Conservation (phyloP, 1,140 invertebrate species). For the Cotesia typhae region DNA sequence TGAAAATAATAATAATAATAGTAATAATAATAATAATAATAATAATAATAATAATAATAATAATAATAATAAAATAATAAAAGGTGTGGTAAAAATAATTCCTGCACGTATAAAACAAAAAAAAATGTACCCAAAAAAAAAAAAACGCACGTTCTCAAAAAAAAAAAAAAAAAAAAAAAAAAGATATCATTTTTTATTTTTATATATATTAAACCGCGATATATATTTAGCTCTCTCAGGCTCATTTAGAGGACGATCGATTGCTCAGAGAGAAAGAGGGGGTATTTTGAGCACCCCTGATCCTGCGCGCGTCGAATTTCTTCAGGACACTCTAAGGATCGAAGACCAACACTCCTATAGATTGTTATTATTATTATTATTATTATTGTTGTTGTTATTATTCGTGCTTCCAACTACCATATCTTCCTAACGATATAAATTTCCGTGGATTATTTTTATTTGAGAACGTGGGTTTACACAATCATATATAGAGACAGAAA, state of each 20-base stretch:
- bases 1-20: too few species aligned
- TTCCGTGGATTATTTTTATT: conserved; percentile 11
- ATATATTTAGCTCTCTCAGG: background rate
- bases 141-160: conserved; percentile 23
- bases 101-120: conserved; percentile 25
- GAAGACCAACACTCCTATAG: background rate
- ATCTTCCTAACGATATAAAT: conserved; percentile 13
- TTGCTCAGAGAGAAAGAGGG: conserved; percentile 16
- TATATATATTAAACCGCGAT: too few species aligned
- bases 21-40: too few species aligned
- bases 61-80: too few species aligned
- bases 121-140: conserved; percentile 23
- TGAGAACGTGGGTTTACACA: background rate
- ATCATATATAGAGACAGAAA: conserved; percentile 20
- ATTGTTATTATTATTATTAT: conserved; percentile 42
- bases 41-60: too few species aligned
- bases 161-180: background rate
- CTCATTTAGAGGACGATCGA: conserved; percentile 29
- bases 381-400: conserved; percentile 33
- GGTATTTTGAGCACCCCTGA: conserved; percentile 14
- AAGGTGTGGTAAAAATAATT: too few species aligned
- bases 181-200: background rate
- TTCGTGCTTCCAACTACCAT: too few species aligned
- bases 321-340: conserved; percentile 14
- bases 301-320: conserved; percentile 34